Percentiles rank a stretch among this genome's conserved stretches.
Evolutionary conservation across 2,888 invertebrate genomes (phyloP).

Genomic region (Cataglyphis cursor): DNA sequence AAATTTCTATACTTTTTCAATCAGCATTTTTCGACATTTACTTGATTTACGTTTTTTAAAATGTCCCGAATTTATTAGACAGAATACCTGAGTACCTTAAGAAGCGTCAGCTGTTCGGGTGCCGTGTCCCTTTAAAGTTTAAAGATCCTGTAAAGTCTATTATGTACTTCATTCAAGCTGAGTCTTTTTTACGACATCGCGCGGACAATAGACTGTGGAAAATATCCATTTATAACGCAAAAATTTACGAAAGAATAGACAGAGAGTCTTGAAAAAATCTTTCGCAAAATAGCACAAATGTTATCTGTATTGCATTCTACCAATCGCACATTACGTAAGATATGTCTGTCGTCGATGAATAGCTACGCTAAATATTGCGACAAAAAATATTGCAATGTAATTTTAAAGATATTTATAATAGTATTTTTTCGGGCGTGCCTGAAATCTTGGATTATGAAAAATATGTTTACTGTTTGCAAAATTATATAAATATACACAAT

Average conservation of each 20-base stretch:
- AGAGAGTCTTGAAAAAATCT: conserved; percentile 46
- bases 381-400: background rate
- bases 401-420: background rate
- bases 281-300: conserved; percentile 67
- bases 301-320: conserved; percentile 46
- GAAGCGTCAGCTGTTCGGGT: conserved; percentile 78
- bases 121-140: conserved; percentile 81
- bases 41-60: conserved; percentile 18
- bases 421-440: background rate
- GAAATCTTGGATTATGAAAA: background rate
- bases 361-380: background rate
- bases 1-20: conserved; percentile 16
- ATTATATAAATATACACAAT: background rate
- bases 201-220: conserved; percentile 62
- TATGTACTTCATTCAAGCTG: conserved; percentile 64
- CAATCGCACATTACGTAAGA: background rate
- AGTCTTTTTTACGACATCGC: conserved; percentile 56
- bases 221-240: conserved; percentile 56
- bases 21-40: background rate
- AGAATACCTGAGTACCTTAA: conserved; percentile 63
- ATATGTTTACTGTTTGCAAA: background rate
- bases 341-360: background rate
- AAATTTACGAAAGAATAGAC: conserved; percentile 71
- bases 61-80: conserved; percentile 59
- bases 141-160: conserved; percentile 77